Base-by-base conservation (phyloP, 2,888 invertebrate species). In the Adineta ricciae region DNA sequence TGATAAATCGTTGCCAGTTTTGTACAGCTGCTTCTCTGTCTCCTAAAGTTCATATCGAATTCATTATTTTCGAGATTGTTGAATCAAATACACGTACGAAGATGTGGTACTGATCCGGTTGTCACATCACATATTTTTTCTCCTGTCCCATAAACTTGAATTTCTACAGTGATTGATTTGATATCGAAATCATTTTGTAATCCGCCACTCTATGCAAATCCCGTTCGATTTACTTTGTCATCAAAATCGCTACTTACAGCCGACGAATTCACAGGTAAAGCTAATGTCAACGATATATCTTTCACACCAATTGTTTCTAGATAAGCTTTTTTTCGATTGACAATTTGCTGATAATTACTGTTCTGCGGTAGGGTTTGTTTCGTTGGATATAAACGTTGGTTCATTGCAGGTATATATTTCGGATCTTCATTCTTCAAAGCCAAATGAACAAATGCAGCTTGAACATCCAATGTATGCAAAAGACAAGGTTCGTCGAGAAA, bases 401-500 rank as follows among this genome's bases (percentile, higher is more conserved):
- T 91, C 85, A 90, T 88, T 83, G 87, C 87, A 14, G 89, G 89
- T 52, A 91, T 88, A 38, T n/a, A 78, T 54, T 89, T 89, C 32
- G 87, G 83, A 27, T 89, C 87, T 84, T 88, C 88, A 38, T 88
- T 88, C 24, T 88, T 89, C 72, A 88, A 88, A 87, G 90, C 89
- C 84, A 91, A 86, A 86, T 90, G 90, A 4, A 89, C 88, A 89
- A 89, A 90, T 52, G 91, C 90, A 86, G 88, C 88, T 86, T 90
- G 89, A 50, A 91, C 87, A 87, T 91, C 91, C 54, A 89, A 87
- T 7, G 91, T 90, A 87, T 90, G 90, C 56, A 91, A 87, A 84
- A 89, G 88, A 86, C 89, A 89, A 11, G 91, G 90, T 85, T 90
- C 90, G 83, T 88, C 88, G 41, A 91, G 86, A 87, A 91, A 90